These are phyloP conservation scores for Leucosticte australis DNA, from an alignment of 2,113 vertebrate species.

Conservation along the genomic window DNA sequence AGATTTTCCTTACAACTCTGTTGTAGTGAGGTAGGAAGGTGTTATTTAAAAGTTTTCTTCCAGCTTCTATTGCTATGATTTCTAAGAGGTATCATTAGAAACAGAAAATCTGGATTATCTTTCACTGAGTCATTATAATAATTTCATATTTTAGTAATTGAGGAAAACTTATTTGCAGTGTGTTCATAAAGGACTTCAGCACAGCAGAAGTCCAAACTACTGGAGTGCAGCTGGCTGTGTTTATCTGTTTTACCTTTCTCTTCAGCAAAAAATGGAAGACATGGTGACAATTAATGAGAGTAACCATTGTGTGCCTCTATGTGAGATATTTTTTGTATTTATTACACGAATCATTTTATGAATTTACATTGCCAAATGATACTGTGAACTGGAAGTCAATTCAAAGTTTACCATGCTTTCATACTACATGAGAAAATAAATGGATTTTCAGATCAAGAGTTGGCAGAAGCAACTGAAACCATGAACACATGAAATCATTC, in stretches of 20 bases:
- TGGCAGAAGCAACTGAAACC: neutral
- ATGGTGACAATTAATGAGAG: neutral
- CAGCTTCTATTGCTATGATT: neutral
- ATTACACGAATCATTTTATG: neutral
- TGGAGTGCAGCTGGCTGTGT: neutral
- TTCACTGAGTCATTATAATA: neutral
- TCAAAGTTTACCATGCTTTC: neutral
- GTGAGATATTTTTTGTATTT: neutral
- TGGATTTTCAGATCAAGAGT: neutral
- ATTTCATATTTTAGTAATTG: neutral
- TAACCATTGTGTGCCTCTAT: neutral
- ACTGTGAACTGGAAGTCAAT: neutral
- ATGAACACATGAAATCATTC: neutral
- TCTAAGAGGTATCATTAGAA: neutral
- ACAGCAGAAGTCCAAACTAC: neutral
- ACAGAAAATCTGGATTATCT: neutral
- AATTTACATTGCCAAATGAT: neutral
- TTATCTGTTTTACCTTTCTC: neutral
- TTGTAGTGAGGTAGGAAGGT: neutral
- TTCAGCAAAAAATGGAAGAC: neutral
- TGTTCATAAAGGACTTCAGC: neutral
- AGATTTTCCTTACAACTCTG: neutral
- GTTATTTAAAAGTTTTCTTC: neutral
- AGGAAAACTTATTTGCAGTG: neutral
- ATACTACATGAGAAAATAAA: neutral